Conservation (phyloP, 2,888 invertebrate species). For the Lithophane semibrunnea region DNA sequence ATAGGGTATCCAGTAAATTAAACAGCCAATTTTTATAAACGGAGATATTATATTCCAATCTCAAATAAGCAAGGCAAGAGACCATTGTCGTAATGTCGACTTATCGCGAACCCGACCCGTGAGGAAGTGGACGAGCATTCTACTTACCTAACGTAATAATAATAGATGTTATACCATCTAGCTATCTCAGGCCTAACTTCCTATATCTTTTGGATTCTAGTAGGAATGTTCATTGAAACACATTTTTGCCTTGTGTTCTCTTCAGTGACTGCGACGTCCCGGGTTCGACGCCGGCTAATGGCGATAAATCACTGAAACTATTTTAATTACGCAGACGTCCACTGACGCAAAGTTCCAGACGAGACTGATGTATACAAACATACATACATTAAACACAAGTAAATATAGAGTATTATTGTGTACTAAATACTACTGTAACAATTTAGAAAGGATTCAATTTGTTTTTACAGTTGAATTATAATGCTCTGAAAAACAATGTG, state of each 20-base stretch:
- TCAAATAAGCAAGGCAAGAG: too few species aligned
- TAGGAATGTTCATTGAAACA: conserved; percentile 34
- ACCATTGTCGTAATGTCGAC: too few species aligned
- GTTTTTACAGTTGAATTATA: background rate
- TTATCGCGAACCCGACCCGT: too few species aligned
- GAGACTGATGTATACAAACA: conserved; percentile 12
- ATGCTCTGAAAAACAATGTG: background rate
- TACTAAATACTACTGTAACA: too few species aligned
- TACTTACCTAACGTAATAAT: background rate
- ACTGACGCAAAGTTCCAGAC: conserved; percentile 35
- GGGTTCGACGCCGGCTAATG: conserved; percentile 38
- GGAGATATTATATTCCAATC: too few species aligned
- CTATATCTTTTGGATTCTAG: background rate
- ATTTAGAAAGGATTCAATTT: background rate
- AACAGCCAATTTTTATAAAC: too few species aligned
- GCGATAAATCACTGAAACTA: conserved; percentile 68
- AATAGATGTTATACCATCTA: background rate
- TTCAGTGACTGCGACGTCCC: conserved; percentile 25
- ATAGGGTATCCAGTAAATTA: too few species aligned
- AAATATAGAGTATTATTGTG: background rate
- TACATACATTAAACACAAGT: background rate
- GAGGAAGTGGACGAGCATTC: too few species aligned
- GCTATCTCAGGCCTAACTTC: background rate
- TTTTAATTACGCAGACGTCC: conserved; percentile 68
- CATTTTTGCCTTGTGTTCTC: conserved; percentile 35